A percentile compares a stretch with the other conserved stretches of the same genome.
These are phyloP conservation scores for Antigone vipio DNA, from an alignment of 2,113 vertebrate genomes.

Conservation along the genomic window DNA sequence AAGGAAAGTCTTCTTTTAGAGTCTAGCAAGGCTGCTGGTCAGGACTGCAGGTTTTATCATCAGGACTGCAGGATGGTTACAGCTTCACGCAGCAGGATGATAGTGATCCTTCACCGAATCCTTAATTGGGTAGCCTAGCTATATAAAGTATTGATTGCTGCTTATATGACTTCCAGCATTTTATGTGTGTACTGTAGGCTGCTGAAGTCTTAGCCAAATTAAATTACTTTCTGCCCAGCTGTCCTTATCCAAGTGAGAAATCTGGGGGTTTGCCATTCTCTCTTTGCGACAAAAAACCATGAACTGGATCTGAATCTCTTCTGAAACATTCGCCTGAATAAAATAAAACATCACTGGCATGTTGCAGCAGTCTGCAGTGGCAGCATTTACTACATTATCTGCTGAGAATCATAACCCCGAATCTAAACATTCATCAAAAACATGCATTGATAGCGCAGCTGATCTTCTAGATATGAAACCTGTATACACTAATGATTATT, in stretches of 20 bases:
- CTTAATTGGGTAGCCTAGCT: not conserved
- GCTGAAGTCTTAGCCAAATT: not conserved
- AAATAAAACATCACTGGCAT: not conserved
- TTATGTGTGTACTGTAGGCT: not conserved
- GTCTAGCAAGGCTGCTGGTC: not conserved
- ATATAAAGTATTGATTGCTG: not conserved
- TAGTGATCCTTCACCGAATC: not conserved
- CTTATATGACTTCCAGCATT: not conserved
- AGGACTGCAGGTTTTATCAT: not conserved
- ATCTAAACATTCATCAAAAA: not conserved
- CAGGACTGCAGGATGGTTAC: not conserved
- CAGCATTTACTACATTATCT: not conserved
- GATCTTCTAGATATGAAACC: not conserved
- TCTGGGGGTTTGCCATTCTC: not conserved
- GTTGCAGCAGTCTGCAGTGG: not conserved
- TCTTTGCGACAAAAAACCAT: not conserved
- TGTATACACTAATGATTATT: not conserved
- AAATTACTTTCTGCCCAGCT: not conserved
- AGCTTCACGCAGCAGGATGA: not conserved
- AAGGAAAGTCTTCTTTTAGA: not conserved
- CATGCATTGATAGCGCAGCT: not conserved
- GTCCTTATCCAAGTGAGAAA: not conserved
- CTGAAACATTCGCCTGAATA: not conserved
- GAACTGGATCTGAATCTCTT: not conserved
- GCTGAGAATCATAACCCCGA: not conserved